These are phyloP conservation scores for Blastobasis lacticolella DNA, from an alignment of 2,888 invertebrate species.

Conservation along the genomic window DNA sequence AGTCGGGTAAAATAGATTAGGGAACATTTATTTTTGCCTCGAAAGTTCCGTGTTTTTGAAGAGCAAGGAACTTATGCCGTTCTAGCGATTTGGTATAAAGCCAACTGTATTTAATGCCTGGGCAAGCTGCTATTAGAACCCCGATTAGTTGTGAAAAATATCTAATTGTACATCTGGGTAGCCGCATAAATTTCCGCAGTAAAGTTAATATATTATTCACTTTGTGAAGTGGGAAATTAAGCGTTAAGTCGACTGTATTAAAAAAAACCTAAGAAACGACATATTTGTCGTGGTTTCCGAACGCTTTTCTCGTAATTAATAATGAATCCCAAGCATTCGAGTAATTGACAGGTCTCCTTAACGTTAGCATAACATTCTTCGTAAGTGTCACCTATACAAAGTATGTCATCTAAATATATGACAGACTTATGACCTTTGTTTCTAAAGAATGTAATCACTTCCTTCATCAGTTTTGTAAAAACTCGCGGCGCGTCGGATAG, in stretches of 20 bases:
- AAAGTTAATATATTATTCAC: neutral
- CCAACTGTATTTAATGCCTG: constrained; percentile 12
- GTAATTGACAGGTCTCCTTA: constrained; percentile 4
- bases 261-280: constrained; percentile 13
- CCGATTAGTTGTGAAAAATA: constrained; percentile 8
- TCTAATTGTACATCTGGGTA: constrained; percentile 3
- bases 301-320: constrained; percentile 13
- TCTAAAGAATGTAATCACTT: constrained; percentile 4
- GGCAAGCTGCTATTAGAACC: constrained; percentile 6
- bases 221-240: constrained; percentile 9
- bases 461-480: constrained; percentile 8
- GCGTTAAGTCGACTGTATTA: constrained; percentile 5
- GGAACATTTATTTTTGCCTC: constrained; percentile 2
- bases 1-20: neutral
- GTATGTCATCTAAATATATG: neutral
- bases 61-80: neutral
- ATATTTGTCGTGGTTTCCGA: constrained; percentile 4
- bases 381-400: constrained; percentile 5
- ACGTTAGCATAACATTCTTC: constrained; percentile 9
- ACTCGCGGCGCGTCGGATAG: constrained; percentile 1
- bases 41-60: neutral
- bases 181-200: neutral
- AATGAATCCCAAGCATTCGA: constrained; percentile 13
- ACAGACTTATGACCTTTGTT: constrained; percentile 2
- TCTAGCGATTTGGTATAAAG: constrained; percentile 10